Conservation (phyloP, 2,888 invertebrate genomes). For the Desoria tigrina region DNA sequence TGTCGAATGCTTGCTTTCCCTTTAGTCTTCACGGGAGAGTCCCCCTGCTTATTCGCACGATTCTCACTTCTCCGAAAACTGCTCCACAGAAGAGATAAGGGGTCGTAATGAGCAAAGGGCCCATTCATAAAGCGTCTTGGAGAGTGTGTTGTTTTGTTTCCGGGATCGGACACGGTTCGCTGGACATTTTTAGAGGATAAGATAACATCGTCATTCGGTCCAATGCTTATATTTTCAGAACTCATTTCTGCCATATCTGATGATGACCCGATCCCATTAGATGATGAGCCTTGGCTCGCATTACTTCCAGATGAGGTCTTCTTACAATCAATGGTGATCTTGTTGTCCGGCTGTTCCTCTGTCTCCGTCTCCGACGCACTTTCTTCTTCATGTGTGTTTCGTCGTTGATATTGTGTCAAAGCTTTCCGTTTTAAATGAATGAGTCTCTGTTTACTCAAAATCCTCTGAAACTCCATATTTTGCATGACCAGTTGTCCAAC, state of each 20-base stretch:
- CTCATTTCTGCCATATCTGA: constrained; percentile 52
- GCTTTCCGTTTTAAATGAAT: constrained; percentile 52
- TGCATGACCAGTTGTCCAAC: constrained; percentile 76
- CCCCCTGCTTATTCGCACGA: constrained; percentile 35
- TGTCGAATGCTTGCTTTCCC: constrained; percentile 54
- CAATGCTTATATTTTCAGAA: constrained; percentile 51
- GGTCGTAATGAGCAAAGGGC: constrained; percentile 53
- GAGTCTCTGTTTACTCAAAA: constrained; percentile 71
- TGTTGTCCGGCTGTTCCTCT: constrained; percentile 41
- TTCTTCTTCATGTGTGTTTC: constrained; percentile 48
- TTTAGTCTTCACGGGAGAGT: constrained; percentile 46
- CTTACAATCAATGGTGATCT: constrained; percentile 5
- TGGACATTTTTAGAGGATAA: constrained; percentile 50
- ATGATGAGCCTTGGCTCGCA: constrained; percentile 52
- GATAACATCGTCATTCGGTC: constrained; percentile 36
- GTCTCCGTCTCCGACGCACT: constrained; percentile 53
- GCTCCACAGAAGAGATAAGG: constrained; percentile 53
- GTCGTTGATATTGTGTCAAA: constrained; percentile 49
- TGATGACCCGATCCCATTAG: constrained; percentile 53
- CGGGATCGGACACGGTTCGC: constrained; percentile 53
- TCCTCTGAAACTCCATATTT: constrained; percentile 76
- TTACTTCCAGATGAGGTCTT: constrained; percentile 39
- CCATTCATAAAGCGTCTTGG: constrained; percentile 50
- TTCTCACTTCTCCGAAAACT: constrained; percentile 52
- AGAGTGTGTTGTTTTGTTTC: constrained; percentile 52